Base-by-base conservation (phyloP, 2,113 vertebrate genomes). In the Cercocebus atys region DNA sequence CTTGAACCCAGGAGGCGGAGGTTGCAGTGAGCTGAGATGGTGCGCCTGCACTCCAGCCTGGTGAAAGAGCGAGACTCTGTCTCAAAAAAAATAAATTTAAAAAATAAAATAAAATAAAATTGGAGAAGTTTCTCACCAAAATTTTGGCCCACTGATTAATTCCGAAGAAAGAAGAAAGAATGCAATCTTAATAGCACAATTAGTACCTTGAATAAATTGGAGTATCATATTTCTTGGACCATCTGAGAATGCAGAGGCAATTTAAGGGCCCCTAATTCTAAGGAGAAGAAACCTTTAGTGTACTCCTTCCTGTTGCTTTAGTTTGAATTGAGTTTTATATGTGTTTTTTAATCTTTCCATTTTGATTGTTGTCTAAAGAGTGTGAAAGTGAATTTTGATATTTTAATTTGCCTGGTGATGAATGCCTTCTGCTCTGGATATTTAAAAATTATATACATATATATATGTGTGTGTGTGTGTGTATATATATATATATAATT, bases 181-280 rank as follows among this genome's bases (percentile, higher is more conserved):
- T 85, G 10, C 11, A 38, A 27, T 76, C 13, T 93, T 50, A n/a
- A 22, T 40, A 89, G 18, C 20, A 59, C 2, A 94, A 76, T 73
- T 72, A 94, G 3, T 82, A 92, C 72, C 16, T 55, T 90, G 90
- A 93, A 70, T 89, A 82, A 92, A 95, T 72, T 32, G 35, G 35
- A 72, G 45, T 40, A 22, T 76, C 40, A 18, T 30, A 68, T 76
- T 90, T 88, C 7, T 52, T 64, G 40, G 10, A 70, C 79, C 38
- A 50, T 88, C 57, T 95, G 22, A 47, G 43, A 90, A 88, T 38
- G 89, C 12, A 94, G 27, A 72, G 35, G 12, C 76, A 32, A 32
- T 90, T 72, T 76, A 35, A 83, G 57, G 10, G 55, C n/a, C 35
- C 50, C 50, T n/a, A 14, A 52, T 80, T 55, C 32, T 55, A 38